Base-by-base conservation (phyloP, 2,888 invertebrate species). In the Orthosia gothica region DNA sequence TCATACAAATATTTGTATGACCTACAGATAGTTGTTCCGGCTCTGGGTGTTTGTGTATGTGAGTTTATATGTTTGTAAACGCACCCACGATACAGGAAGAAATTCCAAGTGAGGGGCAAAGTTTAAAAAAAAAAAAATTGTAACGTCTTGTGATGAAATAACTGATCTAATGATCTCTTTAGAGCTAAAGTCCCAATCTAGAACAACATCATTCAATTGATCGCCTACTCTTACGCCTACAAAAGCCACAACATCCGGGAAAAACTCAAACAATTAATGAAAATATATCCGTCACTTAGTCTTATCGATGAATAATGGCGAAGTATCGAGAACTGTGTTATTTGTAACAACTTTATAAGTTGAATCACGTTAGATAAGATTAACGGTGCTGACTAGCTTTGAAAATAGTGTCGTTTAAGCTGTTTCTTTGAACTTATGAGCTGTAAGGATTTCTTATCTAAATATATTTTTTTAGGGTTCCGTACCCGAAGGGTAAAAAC, bases 331-430 rank as follows among this genome's bases (percentile, higher is more conserved):
- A 81, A 84, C 65, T 52, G 61, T 74, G 62, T 61, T 86, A 66
- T 75, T 77, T 71, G 11, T 70, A 54, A 59, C 52, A 49, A 47
- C 58, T 32, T 52, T 58, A 74, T 65, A 50, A 40, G 59, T 67
- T 76, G 82, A 82, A 72, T 84, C 82, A 87, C 23, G 45, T 50
- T 20, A 47, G 73, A 82, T 87, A 58, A 84, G 79, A 85, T 81
- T 81, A 58, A 45, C 20, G 20, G 15, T 20, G 18, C 40, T 69
- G 68, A 66, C 54, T 76, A 13, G 20, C 70, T 70, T 58, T 68
- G 49, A 55, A 61, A 61, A 65, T 74, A 65, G 26, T 54, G n/a
- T 45, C 49, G 11, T 76, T 7, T 50, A 15, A 26, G 47, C 12
- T 52, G 50, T 50, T 50, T 74, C 26, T 50, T 54, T n/a, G 32